phyloP scores from a whole-genome alignment of 2,113 vertebrate genomes.

The Crocuta crocuta region DNA sequence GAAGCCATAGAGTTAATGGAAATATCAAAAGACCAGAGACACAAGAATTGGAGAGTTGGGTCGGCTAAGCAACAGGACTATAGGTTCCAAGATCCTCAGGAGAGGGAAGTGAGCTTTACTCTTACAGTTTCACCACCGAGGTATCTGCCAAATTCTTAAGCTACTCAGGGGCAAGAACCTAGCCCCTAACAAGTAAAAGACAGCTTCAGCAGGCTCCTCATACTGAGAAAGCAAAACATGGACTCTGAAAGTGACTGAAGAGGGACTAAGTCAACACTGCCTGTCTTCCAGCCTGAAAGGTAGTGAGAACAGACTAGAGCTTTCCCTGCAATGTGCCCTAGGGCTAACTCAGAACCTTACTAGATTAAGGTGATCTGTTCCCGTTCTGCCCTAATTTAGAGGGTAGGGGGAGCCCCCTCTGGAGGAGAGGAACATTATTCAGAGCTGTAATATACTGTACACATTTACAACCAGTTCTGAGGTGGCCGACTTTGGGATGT shows the following conservation, averaged over 20 bases:
- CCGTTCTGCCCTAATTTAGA: background rate
- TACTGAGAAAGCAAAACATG: background rate
- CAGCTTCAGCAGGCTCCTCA: too few species aligned
- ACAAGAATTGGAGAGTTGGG: background rate
- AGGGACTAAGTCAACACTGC: background rate
- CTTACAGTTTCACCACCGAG: background rate
- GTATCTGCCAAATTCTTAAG: background rate
- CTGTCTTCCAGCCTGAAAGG: too few species aligned
- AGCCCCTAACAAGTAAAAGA: background rate
- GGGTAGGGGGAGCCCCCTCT: background rate
- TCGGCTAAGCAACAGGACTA: background rate
- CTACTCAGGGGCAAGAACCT: background rate
- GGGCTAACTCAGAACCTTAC: background rate
- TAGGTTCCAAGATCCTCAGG: background rate
- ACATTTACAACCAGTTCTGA: background rate
- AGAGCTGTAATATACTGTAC: background rate
- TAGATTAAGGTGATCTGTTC: background rate
- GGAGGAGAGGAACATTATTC: background rate
- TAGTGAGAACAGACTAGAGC: background rate
- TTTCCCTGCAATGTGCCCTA: too few species aligned
- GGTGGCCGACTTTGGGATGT: background rate
- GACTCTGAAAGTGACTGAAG: too few species aligned
- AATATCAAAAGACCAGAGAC: background rate
- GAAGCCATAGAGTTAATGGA: background rate
- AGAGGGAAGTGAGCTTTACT: accelerated